A percentile compares a stretch with the other conserved stretches of the same genome.
Conservation (phyloP, 2,888 invertebrate genomes). For the Anarsia innoxiella region DNA sequence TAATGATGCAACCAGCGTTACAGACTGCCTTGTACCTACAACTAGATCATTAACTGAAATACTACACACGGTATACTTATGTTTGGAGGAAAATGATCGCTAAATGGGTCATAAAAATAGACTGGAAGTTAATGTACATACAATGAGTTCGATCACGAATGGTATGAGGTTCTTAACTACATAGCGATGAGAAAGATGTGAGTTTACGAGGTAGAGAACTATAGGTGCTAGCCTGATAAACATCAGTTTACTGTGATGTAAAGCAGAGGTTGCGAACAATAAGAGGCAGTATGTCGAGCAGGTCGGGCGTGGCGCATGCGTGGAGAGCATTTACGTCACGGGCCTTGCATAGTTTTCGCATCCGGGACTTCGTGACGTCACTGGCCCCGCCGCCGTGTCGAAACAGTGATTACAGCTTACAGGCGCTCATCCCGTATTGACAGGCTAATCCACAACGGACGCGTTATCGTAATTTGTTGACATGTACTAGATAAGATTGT, state of each 20-base stretch:
- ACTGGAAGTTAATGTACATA: background rate
- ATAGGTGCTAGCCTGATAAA: no score
- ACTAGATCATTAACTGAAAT: no score
- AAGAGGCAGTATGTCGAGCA: background rate
- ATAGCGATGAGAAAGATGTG: no score
- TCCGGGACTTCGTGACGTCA: conserved; percentile 16
- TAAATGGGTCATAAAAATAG: background rate
- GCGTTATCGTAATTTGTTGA: conserved; percentile 33
- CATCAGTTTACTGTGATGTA: no score
- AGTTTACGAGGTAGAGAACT: no score
- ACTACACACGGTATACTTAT: no score
- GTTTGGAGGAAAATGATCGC: background rate
- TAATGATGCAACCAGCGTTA: background rate
- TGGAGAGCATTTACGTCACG: conserved; percentile 1
- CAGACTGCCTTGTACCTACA: background rate
- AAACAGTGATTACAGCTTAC: conserved; percentile 14
- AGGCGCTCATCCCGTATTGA: conserved; percentile 18
- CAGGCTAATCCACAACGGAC: conserved; percentile 20
- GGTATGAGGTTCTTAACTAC: no score
- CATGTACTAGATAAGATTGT: conserved; percentile 31
- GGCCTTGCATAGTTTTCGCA: conserved; percentile 4
- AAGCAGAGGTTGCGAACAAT: conserved; percentile 5
- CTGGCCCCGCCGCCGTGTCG: background rate
- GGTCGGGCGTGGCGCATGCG: conserved; percentile 6
- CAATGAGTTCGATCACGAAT: no score